Percentiles rank a stretch among this genome's conserved stretches.
Conservation (phyloP, 2,888 invertebrate species). For the Trachelus tabidus region DNA sequence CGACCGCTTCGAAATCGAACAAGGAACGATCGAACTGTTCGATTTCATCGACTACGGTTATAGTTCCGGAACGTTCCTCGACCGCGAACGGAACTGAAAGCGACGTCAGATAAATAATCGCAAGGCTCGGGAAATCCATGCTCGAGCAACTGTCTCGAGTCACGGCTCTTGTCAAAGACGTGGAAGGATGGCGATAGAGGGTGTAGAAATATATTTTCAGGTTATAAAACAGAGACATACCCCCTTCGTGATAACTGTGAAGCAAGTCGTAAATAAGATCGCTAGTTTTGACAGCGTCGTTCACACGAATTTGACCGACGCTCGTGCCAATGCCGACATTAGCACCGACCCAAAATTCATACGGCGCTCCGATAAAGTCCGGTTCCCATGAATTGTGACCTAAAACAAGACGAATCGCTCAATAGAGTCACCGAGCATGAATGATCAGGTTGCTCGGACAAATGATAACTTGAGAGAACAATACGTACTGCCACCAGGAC, state of each 20-base stretch:
- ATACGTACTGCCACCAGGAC: constrained; percentile 61
- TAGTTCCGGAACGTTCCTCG: constrained; percentile 87
- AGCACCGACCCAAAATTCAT: constrained; percentile 92
- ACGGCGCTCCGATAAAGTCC: constrained; percentile 86
- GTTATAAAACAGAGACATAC: constrained; percentile 59
- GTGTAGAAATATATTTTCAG: not conserved
- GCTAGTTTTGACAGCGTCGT: constrained; percentile 75
- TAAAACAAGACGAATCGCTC: constrained; percentile 37
- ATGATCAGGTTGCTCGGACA: constrained; percentile 25
- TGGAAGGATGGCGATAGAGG: not conserved
- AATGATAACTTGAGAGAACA: not conserved
- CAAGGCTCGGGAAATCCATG: not conserved
- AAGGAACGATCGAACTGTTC: constrained; percentile 75
- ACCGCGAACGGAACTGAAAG: constrained; percentile 89
- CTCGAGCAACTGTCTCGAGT: not conserved
- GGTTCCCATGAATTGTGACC: constrained; percentile 72
- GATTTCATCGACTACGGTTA: constrained; percentile 84
- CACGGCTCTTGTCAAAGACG: not conserved
- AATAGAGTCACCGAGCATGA: not conserved
- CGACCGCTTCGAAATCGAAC: constrained; percentile 87
- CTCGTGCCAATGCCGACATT: constrained; percentile 87
- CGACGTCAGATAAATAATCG: not conserved
- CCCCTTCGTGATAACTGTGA: constrained; percentile 87
- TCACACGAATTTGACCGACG: constrained; percentile 85
- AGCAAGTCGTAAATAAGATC: constrained; percentile 80